phyloP scores from a whole-genome alignment of 1,140 invertebrate species.

The Bombus superbus region DNA sequence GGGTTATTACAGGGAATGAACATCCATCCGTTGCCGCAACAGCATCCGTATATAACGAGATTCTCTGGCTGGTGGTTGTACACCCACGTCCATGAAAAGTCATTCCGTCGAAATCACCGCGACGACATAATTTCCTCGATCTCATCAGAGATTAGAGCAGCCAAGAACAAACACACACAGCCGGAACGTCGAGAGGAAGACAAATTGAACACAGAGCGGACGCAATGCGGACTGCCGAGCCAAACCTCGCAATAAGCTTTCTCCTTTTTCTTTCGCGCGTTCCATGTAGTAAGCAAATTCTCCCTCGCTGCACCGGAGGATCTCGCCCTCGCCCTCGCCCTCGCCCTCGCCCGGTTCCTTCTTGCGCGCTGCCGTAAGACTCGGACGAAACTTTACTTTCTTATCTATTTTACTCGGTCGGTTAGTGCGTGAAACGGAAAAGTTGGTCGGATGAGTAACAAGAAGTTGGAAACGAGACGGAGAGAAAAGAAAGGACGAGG shows the following conservation, averaged over 20 bases:
- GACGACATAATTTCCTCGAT: slow-evolving; percentile 64
- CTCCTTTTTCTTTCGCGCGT: slow-evolving; percentile 3
- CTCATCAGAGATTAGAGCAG: slow-evolving; percentile 53
- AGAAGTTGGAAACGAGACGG: slow-evolving; percentile 28
- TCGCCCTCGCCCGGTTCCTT: slow-evolving; percentile 1
- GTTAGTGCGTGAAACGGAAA: slow-evolving; percentile 29
- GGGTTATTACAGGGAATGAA: slow-evolving; percentile 46
- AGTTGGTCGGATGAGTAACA: slow-evolving; percentile 56
- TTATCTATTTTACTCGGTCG: slow-evolving; percentile 56
- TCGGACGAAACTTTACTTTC: slow-evolving; percentile 57
- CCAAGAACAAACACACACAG: neutral
- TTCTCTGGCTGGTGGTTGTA: neutral
- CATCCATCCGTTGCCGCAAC: slow-evolving; percentile 22
- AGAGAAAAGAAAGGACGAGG: neutral
- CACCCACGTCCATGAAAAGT: slow-evolving; percentile 35
- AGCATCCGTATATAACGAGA: slow-evolving; percentile 30
- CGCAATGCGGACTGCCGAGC: slow-evolving; percentile 5
- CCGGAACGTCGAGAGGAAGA: slow-evolving; percentile 1
- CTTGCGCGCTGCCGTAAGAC: slow-evolving; percentile 24
- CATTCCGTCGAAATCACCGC: slow-evolving; percentile 38
- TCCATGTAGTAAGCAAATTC: slow-evolving; percentile 18
- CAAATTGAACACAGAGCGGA: slow-evolving; percentile 41
- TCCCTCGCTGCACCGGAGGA: neutral
- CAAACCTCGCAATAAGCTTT: slow-evolving; percentile 41
- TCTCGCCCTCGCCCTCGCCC: neutral